Base-by-base conservation (phyloP, 1,140 invertebrate species). In the Sinonovacula constricta region DNA sequence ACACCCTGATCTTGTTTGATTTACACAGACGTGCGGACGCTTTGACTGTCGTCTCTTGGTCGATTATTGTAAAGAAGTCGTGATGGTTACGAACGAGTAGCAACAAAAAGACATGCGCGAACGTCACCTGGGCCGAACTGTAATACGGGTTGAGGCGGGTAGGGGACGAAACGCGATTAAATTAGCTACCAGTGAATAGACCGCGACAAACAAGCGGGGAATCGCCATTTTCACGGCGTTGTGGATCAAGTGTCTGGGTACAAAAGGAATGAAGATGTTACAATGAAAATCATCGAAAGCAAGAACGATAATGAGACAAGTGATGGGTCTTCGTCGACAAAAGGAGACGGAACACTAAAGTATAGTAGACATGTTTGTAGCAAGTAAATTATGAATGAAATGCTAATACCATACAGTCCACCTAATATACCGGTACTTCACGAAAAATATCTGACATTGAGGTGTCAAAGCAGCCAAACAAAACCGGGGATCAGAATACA, bases 251-350 rank as follows among this genome's bases (percentile, higher is more conserved):
- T 67, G 45, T 57, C 54, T 60, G 39, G 28, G 56, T 24, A 76
- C 67, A n/a, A 76, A 76, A 66, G 63, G 63, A 54, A 39, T 67
- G 49, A 74, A 74, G 59, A 65, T 74, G 71, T 63, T 31, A 74
- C 60, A 39, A n/a, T 5, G n/a, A 49, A 76, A 10, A 54, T 53
- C 31, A 54, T 59, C 30, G 62, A 76, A 76, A 66, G 72, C 67
- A 63, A 76, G 67, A 66, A 18, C 39, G 7, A 45, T n/a, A 45
- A 45, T 45, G 39, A 45, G 7, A 45, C 7, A 45, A 10, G 39
- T 10, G 7, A 45, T 18, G 39, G 39, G 39, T 45, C 39, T 10
- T 45, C n/a, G n/a, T n/a, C n/a, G n/a, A n/a, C n/a, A n/a, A n/a
- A n/a, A n/a, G n/a, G n/a, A n/a, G n/a, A n/a, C n/a, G n/a, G n/a